Percentiles rank a stretch among this genome's conserved stretches.
Evolutionary conservation across 2,113 vertebrate species (phyloP).

Genomic region (Saccopteryx leptura): DNA sequence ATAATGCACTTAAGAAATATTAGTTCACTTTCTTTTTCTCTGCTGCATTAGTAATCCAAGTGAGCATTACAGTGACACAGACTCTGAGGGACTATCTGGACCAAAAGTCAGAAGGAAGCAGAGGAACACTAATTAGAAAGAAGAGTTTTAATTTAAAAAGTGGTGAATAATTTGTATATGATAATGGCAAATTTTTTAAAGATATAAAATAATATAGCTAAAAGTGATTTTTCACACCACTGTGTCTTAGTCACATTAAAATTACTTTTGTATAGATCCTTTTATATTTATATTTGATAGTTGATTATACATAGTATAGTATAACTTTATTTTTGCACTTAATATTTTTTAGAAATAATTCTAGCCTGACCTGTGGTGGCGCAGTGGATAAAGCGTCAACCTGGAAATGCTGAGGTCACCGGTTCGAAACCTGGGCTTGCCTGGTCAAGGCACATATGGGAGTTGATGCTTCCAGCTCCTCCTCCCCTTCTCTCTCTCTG

Average conservation of each 20-base stretch:
- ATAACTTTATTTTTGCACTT: not conserved
- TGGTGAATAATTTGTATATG: not conserved
- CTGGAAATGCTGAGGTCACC: no score
- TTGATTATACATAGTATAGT: not conserved
- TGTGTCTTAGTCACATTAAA: not conserved
- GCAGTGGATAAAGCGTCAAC: no score
- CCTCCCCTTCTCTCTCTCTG: no score
- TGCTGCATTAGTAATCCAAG: not conserved
- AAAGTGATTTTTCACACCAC: not conserved
- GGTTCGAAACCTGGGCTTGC: no score
- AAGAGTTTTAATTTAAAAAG: slow-evolving; percentile 1
- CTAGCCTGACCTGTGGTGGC: no score
- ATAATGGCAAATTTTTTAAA: not conserved
- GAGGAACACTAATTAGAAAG: not conserved
- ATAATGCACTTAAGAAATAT: not conserved
- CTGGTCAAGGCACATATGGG: no score
- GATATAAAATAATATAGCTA: not conserved
- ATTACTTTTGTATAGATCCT: slow-evolving; percentile 6
- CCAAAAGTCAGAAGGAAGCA: not conserved
- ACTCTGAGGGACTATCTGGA: not conserved
- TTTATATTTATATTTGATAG: not conserved
- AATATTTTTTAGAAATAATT: not conserved
- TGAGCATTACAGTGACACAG: not conserved
- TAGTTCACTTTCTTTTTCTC: not conserved
- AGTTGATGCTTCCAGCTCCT: no score